These are phyloP conservation scores for Pterois miles DNA, from an alignment of 2,797 vertebrate genomes.

Conservation along the genomic window DNA sequence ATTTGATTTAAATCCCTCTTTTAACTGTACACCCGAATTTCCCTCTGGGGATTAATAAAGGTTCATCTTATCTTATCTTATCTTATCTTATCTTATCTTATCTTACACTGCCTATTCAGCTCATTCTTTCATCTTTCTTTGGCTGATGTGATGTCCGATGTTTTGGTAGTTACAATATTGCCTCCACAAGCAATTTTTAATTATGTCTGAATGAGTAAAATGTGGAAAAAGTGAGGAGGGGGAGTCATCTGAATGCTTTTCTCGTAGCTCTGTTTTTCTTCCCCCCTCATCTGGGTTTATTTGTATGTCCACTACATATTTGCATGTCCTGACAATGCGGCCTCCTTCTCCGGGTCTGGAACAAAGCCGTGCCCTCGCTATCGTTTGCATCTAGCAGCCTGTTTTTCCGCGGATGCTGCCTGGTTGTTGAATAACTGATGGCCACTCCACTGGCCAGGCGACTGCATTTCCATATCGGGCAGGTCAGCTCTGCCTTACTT, in stretches of 20 bases:
- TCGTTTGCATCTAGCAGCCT: constrained; percentile 75
- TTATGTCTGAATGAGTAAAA: not conserved
- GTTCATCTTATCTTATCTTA: too few relatives aligned
- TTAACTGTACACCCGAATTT: too few relatives aligned
- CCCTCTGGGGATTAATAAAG: too few relatives aligned
- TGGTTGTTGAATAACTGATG: constrained; percentile 67
- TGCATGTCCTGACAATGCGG: constrained; percentile 52
- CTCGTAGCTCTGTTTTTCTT: not conserved
- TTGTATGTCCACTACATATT: constrained; percentile 65
- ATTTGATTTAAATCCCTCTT: too few relatives aligned
- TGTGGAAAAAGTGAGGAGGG: not conserved
- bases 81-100: too few relatives aligned
- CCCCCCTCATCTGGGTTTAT: constrained; percentile 11
- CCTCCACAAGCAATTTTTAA: not conserved
- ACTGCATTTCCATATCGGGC: constrained; percentile 67
- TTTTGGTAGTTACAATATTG: not conserved
- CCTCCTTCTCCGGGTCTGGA: constrained; percentile 31
- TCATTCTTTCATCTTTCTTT: too few relatives aligned
- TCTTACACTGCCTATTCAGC: too few relatives aligned
- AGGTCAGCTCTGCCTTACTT: constrained; percentile 34
- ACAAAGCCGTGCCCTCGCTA: constrained; percentile 62
- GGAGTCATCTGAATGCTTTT: not conserved
- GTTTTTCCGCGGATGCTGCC: constrained; percentile 61
- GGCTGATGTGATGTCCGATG: not conserved
- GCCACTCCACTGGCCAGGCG: constrained; percentile 36